Evolutionary conservation across 2,113 vertebrate species (phyloP).

Genomic region (western clawed frog (Xenopus tropicalis)): UCB_Xtro_10.0 CM004451.2:78536001-78536500

Average conservation of each 20-base stretch:
- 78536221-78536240: slow-evolving; percentile 25
- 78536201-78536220: slow-evolving; percentile 3
- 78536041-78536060: too few relatives aligned
- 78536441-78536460: slow-evolving; percentile 73
- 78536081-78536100: too few relatives aligned
- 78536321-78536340: slow-evolving; percentile 69
- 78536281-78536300: slow-evolving; percentile 50
- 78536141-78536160: too few relatives aligned
- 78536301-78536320: slow-evolving; percentile 62
- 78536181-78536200: slow-evolving; percentile 3
- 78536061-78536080: too few relatives aligned
- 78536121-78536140: too few relatives aligned
- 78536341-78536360: slow-evolving; percentile 66
- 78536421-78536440: slow-evolving; percentile 76
- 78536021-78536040: too few relatives aligned
- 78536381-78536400: slow-evolving; percentile 73
- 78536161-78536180: too few relatives aligned
- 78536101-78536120: too few relatives aligned
- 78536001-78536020: too few relatives aligned
- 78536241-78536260: slow-evolving; percentile 54
- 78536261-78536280: slow-evolving; percentile 54
- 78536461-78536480: not conserved
- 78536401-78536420: slow-evolving; percentile 84
- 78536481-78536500: too few relatives aligned
- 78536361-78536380: slow-evolving; percentile 65